phyloP scores from a whole-genome alignment of 2,113 vertebrate genomes.

The Solea senegalensis region DNA sequence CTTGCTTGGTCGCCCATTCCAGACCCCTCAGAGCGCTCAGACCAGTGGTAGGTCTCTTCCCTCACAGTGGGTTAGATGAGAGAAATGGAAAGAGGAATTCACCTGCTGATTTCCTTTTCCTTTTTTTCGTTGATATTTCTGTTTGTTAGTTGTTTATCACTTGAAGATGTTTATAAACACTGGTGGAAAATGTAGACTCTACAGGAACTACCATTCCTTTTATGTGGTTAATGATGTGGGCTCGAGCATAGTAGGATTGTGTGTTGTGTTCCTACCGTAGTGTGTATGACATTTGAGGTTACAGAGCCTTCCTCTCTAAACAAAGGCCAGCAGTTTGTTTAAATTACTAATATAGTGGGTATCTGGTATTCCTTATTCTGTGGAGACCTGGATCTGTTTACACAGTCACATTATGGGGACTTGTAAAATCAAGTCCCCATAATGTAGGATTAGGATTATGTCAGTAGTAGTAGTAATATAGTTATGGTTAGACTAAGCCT shows the following conservation, averaged over 20 bases:
- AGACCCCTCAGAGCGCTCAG: slow-evolving; percentile 90
- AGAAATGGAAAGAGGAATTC: neutral
- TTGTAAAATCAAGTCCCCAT: too few relatives aligned
- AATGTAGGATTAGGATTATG: too few relatives aligned
- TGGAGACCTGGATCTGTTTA: too few relatives aligned
- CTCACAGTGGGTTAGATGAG: neutral
- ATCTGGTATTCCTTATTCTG: too few relatives aligned
- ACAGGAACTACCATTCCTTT: slow-evolving; percentile 14
- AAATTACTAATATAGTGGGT: slow-evolving; percentile 46
- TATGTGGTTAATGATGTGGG: neutral
- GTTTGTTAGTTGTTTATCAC: neutral
- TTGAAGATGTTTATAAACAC: neutral
- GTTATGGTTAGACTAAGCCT: neutral
- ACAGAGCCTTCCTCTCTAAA: slow-evolving; percentile 17
- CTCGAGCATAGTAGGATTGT: neutral
- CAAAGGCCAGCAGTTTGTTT: slow-evolving; percentile 47
- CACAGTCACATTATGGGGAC: too few relatives aligned
- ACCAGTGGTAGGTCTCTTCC: slow-evolving; percentile 87
- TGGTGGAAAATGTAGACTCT: neutral
- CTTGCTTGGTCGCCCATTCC: slow-evolving; percentile 90
- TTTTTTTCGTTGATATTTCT: neutral
- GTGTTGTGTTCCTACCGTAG: slow-evolving; percentile 2
- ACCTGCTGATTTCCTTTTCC: neutral
- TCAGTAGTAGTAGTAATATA: too few relatives aligned
- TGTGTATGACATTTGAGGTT: slow-evolving; percentile 34